Evolutionary conservation across 1,140 invertebrate species (phyloP), one percentile per base, ranked within the genome.

Genomic region (Littorina saxatilis): DNA sequence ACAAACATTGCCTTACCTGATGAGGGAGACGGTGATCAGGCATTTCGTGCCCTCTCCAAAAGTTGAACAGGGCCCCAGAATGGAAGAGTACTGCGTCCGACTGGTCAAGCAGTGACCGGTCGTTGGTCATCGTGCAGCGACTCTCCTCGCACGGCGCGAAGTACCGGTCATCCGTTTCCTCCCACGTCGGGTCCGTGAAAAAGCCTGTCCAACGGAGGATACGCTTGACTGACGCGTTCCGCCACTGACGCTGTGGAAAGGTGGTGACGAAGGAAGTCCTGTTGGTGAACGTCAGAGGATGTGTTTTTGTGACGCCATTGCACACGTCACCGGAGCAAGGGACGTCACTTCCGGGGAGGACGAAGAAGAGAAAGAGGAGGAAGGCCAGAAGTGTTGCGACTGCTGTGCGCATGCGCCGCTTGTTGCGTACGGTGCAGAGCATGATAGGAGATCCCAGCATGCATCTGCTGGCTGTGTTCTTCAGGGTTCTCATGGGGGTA

Each of bases 1-100:
- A 85, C 39, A 86, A n/a, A n/a, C n/a, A n/a, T n/a, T n/a, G n/a
- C n/a, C n/a, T 5, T 47, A 88, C 85, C 79, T 90, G 84, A 27
- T 87, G 47, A 13, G 81, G 82, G 20, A 23, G 61, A n/a, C 88
- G 66, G n/a, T 80, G 78, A 15, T 32, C 63, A 5, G 88, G 88
- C 50, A 87, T 55, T 15, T 80, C 58, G 15, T 78, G 43, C 5
- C 81, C 79, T 29, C 77, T 50, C 81, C 74, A 84, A 40, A 80
- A 83, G 35, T 81, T 87, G 83, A 73, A 85, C 39, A 86, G 20
- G 61, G 89, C 87, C 0, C 80, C 77, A 11, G 85, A 81, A 70
- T 90, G 87, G 52, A 90, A 90, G 5, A 90, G 40, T 2, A 91
- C 82, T 2, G 86, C 90, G 75, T 91, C 89, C 20, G 86, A 89